Percentiles rank a stretch among this genome's conserved stretches.
Evolutionary conservation across 2,113 vertebrate genomes (phyloP).

Genomic region (Catharus fuscescens): DNA sequence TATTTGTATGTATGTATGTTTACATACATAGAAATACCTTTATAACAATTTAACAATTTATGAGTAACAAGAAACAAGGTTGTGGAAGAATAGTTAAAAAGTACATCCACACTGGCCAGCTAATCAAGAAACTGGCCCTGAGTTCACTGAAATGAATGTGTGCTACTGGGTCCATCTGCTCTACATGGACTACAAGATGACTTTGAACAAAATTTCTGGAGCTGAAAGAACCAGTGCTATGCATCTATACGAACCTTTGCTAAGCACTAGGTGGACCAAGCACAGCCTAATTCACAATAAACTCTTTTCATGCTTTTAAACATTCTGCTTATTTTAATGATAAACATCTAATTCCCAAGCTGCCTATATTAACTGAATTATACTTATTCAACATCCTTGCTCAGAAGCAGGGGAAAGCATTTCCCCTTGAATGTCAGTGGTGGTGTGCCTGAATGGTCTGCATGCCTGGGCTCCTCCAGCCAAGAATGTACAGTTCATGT

Average conservation of each 20-base stretch:
- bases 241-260: not conserved
- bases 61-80: not conserved
- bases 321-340: conserved; percentile 31
- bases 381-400: not conserved
- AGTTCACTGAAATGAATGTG: not conserved
- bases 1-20: not conserved
- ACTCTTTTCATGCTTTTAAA: conserved; percentile 30
- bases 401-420: not conserved
- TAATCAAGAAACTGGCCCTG: not conserved
- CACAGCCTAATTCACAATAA: not conserved
- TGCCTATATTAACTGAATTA: not conserved
- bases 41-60: not conserved
- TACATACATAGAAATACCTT: not conserved
- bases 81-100: not conserved
- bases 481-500: not conserved
- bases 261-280: not conserved
- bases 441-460: not conserved
- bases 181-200: not conserved
- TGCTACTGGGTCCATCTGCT: not conserved
- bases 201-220: not conserved
- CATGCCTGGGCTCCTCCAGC: not conserved
- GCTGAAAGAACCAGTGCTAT: not conserved
- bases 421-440: not conserved
- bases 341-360: conserved; percentile 28
- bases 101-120: not conserved